Percentiles rank a stretch among this genome's conserved stretches.
Evolutionary conservation across 2,888 invertebrate species (phyloP).

Genomic region (Plagodis dolabraria): DNA sequence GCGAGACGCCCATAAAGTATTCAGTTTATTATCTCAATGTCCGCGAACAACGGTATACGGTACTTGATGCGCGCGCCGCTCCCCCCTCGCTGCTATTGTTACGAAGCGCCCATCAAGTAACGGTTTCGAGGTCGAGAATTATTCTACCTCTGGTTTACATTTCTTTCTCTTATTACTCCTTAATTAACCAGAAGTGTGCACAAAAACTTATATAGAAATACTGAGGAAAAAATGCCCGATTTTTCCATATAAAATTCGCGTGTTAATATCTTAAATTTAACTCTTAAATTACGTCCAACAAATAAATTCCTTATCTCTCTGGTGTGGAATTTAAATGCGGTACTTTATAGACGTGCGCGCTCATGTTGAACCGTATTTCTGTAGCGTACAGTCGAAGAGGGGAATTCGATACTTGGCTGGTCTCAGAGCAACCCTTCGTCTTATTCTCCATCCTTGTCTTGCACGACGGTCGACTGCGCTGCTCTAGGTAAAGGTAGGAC

Average conservation of each 20-base stretch:
- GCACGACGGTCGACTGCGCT: conserved; percentile 80
- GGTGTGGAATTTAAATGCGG: conserved; percentile 80
- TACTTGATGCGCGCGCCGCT: conserved; percentile 76
- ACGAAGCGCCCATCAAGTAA: conserved; percentile 78
- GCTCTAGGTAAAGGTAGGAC: conserved; percentile 63
- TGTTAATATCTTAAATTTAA: conserved; percentile 19
- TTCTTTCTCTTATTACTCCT: conserved; percentile 58
- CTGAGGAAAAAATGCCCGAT: conserved; percentile 62
- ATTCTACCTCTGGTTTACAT: conserved; percentile 75
- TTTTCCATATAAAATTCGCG: conserved; percentile 62
- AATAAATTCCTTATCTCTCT: conserved; percentile 84
- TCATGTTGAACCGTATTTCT: conserved; percentile 71
- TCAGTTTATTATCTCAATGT: conserved; percentile 70
- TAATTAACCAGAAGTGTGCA: conserved; percentile 16
- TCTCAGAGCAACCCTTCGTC: conserved; percentile 86
- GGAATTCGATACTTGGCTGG: conserved; percentile 74
- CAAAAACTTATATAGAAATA: conserved; percentile 47
- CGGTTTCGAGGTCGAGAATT: conserved; percentile 63
- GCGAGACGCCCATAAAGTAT: conserved; percentile 79
- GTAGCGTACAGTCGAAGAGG: conserved; percentile 43
- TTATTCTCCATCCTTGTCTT: conserved; percentile 85
- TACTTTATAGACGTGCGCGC: conserved; percentile 78
- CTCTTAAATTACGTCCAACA: conserved; percentile 48
- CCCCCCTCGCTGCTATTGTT: conserved; percentile 85
- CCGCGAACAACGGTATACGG: conserved; percentile 62